A percentile compares a stretch with the other conserved stretches of the same genome.
These are phyloP conservation scores for Spodoptera picta DNA, from an alignment of 2,888 invertebrate genomes.

Conservation along the genomic window DNA sequence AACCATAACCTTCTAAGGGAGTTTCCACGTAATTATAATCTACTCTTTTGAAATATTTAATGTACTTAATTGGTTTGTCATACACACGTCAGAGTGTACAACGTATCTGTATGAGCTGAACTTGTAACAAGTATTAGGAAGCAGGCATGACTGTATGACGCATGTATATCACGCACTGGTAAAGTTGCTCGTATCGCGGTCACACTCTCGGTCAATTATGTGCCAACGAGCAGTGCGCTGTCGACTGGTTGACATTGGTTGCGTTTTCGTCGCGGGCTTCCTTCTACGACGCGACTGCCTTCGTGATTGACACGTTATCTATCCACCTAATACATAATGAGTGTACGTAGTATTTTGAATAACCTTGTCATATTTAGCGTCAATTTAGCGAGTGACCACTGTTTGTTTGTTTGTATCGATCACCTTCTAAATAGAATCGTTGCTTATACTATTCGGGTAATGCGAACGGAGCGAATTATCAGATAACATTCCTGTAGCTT, in stretches of 20 bases:
- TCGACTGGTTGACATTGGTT: constrained; percentile 76
- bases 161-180: constrained; percentile 59
- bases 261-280: constrained; percentile 72
- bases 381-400: constrained; percentile 55
- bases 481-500: neutral
- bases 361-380: constrained; percentile 42
- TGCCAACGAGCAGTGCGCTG: constrained; percentile 59
- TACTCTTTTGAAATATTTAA: constrained; percentile 14
- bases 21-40: constrained; percentile 15
- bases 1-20: neutral
- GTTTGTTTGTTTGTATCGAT: constrained; percentile 41
- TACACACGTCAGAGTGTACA: constrained; percentile 16
- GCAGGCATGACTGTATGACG: constrained; percentile 55
- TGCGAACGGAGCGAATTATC: constrained; percentile 11
- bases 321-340: constrained; percentile 53
- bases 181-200: constrained; percentile 63
- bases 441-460: constrained; percentile 17
- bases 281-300: constrained; percentile 66
- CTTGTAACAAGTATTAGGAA: constrained; percentile 62
- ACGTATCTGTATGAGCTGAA: constrained; percentile 54
- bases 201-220: constrained; percentile 69
- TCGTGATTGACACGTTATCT: constrained; percentile 71
- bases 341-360: constrained; percentile 55
- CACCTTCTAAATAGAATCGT: constrained; percentile 14
- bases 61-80: constrained; percentile 16